These are phyloP conservation scores for Bubo scandiacus DNA, from an alignment of 2,113 vertebrate species.

Conservation along the genomic window DNA sequence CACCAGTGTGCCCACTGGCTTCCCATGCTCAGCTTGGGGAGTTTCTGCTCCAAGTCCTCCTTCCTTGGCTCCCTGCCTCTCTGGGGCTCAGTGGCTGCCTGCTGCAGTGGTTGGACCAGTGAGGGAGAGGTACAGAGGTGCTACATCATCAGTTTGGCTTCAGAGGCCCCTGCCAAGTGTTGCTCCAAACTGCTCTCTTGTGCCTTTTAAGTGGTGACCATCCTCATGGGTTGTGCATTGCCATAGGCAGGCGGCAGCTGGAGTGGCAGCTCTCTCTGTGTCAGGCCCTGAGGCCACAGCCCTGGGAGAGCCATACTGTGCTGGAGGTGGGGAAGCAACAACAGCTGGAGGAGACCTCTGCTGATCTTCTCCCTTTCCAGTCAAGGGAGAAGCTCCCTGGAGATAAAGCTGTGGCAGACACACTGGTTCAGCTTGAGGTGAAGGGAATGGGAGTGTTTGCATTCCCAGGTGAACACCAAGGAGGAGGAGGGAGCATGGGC, in stretches of 20 bases:
- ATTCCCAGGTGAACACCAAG: background rate
- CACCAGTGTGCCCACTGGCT: background rate
- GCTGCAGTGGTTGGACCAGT: background rate
- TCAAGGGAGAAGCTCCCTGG: background rate
- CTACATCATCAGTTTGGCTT: background rate
- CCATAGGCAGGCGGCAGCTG: accelerated
- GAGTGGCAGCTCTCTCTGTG: accelerated
- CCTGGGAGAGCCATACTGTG: background rate
- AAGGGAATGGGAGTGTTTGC: background rate
- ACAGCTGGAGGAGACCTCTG: background rate
- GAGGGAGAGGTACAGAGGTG: background rate
- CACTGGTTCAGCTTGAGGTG: background rate
- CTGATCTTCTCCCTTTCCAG: background rate
- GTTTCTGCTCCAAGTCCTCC: background rate
- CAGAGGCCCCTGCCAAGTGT: background rate
- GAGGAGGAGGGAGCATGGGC: background rate
- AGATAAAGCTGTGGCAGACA: background rate
- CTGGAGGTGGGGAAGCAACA: background rate
- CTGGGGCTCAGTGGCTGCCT: accelerated
- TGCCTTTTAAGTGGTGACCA: background rate
- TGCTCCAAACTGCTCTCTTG: background rate
- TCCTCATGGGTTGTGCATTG: background rate
- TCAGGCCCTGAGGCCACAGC: background rate
- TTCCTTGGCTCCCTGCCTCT: background rate
- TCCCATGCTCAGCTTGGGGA: background rate